Evolutionary conservation across 1,140 invertebrate species (phyloP).

Genomic region (Cherax quadricarinatus): DNA sequence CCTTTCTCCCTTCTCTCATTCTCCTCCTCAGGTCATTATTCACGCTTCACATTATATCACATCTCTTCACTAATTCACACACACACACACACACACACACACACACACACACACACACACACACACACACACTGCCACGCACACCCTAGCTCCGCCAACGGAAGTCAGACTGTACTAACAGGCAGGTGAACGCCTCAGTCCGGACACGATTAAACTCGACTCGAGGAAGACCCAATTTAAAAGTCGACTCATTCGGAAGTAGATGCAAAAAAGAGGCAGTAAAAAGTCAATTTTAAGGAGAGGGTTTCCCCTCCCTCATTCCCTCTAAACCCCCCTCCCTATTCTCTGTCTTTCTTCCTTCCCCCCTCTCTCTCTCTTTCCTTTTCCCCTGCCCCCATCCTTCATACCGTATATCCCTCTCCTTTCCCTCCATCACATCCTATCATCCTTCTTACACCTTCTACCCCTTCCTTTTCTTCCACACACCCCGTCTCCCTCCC

Average conservation of each 20-base stretch:
- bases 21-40: neutral
- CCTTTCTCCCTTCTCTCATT: neutral
- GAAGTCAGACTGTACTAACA: neutral
- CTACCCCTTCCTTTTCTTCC: neutral
- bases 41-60: neutral
- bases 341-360: neutral
- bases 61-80: neutral
- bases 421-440: neutral
- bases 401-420: neutral
- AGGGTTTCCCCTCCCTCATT: neutral
- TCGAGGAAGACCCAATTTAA: constrained; percentile 5
- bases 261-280: constrained; percentile 26
- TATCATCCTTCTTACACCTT: neutral
- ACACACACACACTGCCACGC: no score
- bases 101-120: no score
- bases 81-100: no score
- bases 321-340: neutral
- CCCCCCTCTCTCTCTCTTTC: neutral
- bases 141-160: neutral
- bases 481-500: neutral
- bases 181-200: neutral
- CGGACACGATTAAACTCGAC: neutral
- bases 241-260: constrained; percentile 32
- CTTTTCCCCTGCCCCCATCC: neutral
- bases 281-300: constrained; percentile 42